phyloP scores from a whole-genome alignment of 64 coral and sea anemone genomes.

The Montipora capricornis region DNA sequence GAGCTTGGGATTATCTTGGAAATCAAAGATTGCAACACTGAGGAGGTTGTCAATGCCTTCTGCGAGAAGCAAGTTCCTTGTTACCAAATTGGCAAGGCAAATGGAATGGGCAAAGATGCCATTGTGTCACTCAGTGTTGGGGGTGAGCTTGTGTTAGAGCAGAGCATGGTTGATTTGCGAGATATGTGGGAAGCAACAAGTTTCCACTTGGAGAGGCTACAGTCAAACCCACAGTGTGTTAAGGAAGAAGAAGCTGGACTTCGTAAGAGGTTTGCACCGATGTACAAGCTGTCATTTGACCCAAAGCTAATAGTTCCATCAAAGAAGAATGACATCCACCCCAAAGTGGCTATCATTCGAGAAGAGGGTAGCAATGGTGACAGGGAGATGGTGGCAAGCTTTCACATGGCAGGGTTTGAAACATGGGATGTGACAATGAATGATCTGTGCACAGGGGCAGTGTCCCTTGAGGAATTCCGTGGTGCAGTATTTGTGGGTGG shows the following conservation, averaged over 20 bases:
- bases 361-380: slow-evolving; percentile 99
- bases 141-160: slow-evolving; percentile 77
- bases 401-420: slow-evolving; percentile 93
- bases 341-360: slow-evolving; percentile 92
- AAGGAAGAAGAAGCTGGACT: slow-evolving; percentile 81
- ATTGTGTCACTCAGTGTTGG: slow-evolving; percentile 69
- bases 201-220: slow-evolving; percentile 89
- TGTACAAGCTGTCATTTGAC: slow-evolving; percentile 82
- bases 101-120: slow-evolving; percentile 62
- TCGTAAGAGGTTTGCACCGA: slow-evolving; percentile 76
- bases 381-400: slow-evolving; percentile 93
- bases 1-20: slow-evolving; percentile 94
- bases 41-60: slow-evolving; percentile 66
- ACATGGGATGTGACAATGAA: slow-evolving; percentile 96
- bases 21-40: slow-evolving; percentile 68
- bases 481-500: slow-evolving; percentile 96
- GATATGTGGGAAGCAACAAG: slow-evolving; percentile 98
- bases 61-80: slow-evolving; percentile 53
- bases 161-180: slow-evolving; percentile 89
- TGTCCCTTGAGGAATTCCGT: slow-evolving; percentile 87
- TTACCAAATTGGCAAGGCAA: slow-evolving; percentile 77
- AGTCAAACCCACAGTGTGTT: slow-evolving; percentile 92
- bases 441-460: slow-evolving; percentile 77
- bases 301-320: slow-evolving; percentile 22
- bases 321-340: neutral